These are phyloP conservation scores for Siniperca scherzeri DNA, from an alignment of 2,797 vertebrate species.

Conservation along the genomic window DNA sequence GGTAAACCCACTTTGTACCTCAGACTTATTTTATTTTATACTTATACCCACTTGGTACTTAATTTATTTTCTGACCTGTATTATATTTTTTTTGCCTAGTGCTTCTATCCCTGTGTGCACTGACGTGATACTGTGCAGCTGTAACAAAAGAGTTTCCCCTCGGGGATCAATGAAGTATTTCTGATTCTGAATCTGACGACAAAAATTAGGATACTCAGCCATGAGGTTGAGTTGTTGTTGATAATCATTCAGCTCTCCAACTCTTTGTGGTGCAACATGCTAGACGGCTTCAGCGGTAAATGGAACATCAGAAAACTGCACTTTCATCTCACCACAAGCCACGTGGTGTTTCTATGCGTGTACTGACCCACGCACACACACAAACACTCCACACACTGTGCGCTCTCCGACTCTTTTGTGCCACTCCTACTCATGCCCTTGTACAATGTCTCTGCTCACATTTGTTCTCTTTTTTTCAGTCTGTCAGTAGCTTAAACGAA, in stretches of 20 bases:
- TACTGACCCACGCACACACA: constrained; percentile 5
- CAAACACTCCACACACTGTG: constrained; percentile 11
- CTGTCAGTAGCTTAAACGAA: constrained; percentile 37
- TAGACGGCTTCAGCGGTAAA: background rate
- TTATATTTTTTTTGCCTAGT: too few species aligned
- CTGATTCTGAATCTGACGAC: too few species aligned
- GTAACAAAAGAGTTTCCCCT: too few species aligned
- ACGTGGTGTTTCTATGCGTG: background rate
- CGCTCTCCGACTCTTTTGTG: constrained; percentile 42
- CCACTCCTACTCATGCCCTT: constrained; percentile 65
- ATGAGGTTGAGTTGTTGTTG: background rate
- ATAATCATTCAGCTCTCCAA: background rate
- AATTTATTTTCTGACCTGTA: too few species aligned
- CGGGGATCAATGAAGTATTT: too few species aligned
- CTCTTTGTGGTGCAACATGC: background rate
- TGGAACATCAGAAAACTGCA: background rate
- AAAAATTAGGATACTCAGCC: background rate
- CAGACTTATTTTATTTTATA: too few species aligned
- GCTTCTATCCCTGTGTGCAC: too few species aligned
- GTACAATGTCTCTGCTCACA: constrained; percentile 39
- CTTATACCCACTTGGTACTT: too few species aligned
- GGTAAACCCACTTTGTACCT: too few species aligned
- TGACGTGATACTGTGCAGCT: too few species aligned
- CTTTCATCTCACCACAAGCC: constrained; percentile 6
- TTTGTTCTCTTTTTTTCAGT: constrained; percentile 42